Base-by-base conservation (phyloP, 2,113 vertebrate genomes). In the Ictalurus furcatus region DNA sequence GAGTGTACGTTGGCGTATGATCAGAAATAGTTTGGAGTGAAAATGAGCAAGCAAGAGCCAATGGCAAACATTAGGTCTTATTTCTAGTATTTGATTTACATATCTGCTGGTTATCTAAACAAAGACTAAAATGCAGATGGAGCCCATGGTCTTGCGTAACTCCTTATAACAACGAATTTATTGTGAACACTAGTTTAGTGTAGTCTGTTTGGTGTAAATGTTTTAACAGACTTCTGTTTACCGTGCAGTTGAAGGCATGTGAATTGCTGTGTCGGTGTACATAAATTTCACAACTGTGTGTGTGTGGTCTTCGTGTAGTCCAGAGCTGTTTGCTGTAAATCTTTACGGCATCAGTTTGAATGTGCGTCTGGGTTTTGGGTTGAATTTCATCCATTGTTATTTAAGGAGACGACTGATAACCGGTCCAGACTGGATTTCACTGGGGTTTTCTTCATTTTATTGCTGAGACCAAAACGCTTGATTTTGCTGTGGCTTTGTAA, bases 171-270 rank as follows among this genome's bases (percentile, higher is more conserved):
- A 67, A 25, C 25, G 9, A 56, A 4, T 9, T 73, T 56, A 25
- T 56, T 85, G 0, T 69, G 23, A 40, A 12, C 1, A 56, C 7
- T 21, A 5, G 28, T 74, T 74, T 73, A 85, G 84, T 12, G 44
- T 44, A 71, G 28, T 86, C n/a, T 74, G 59, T 74, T 19, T 58
- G 52, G 80, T 85, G 67, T 73, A 25, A 74, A 40, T 1, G 2
- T 59, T 52, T 65, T 48, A 87, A 61, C 58, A 61, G 37, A 63
- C 21, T 80, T 80, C n/a, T 25, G 44, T 54, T 81, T 87, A 65
- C 76, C 11, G 56, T 23, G 19, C 40, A 67, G 59, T 67, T 69
- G 6, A 79, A 86, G 14, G 30, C 21, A 56, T 87, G 25, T n/a
- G 58, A n/a, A 7, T 48, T 61, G 37, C 23, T 76, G 59, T 63